A percentile compares a stretch with the other conserved stretches of the same genome.
Evolutionary conservation across 2,888 invertebrate genomes (phyloP).

Genomic region (Scaptomyza flava): DNA sequence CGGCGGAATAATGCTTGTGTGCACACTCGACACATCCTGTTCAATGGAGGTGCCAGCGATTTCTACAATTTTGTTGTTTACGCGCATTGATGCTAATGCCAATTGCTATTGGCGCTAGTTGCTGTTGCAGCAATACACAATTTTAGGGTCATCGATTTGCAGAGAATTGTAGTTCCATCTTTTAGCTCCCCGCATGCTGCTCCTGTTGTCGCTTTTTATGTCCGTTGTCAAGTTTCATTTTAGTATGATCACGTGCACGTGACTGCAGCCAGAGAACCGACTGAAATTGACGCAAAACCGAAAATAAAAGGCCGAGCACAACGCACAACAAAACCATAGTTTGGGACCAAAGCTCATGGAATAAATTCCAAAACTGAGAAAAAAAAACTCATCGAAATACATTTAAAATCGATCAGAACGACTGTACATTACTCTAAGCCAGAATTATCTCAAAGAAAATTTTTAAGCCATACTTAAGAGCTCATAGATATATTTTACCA

Average conservation of each 20-base stretch:
- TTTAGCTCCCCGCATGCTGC: slow-evolving; percentile 14
- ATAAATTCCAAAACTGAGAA: slow-evolving; percentile 6
- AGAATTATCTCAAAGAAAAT: neutral
- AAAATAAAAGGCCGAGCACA: slow-evolving; percentile 18
- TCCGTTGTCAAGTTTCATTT: slow-evolving; percentile 57
- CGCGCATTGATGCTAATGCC: slow-evolving; percentile 67
- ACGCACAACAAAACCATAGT: slow-evolving; percentile 6
- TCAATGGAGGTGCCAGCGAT: slow-evolving; percentile 54
- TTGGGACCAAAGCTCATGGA: slow-evolving; percentile 24
- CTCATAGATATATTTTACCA: too few species aligned
- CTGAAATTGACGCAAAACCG: slow-evolving; percentile 37
- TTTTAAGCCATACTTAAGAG: neutral
- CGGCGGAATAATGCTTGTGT: slow-evolving; percentile 72
- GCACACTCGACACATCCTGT: slow-evolving; percentile 53
- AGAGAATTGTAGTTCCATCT: slow-evolving; percentile 26
- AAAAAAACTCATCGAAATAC: neutral
- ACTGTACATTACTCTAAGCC: neutral
- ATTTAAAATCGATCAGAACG: too few species aligned
- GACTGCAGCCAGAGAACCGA: slow-evolving; percentile 55
- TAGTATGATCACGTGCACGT: slow-evolving; percentile 66
- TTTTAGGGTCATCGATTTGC: slow-evolving; percentile 64
- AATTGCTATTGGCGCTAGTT: slow-evolving; percentile 29
- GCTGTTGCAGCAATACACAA: slow-evolving; percentile 34
- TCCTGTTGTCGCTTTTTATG: slow-evolving; percentile 57
- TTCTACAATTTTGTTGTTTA: slow-evolving; percentile 60